A percentile compares a stretch with the other conserved stretches of the same genome.
phyloP scores from a whole-genome alignment of 2,113 vertebrate species.

The Diadophis punctatus region DNA sequence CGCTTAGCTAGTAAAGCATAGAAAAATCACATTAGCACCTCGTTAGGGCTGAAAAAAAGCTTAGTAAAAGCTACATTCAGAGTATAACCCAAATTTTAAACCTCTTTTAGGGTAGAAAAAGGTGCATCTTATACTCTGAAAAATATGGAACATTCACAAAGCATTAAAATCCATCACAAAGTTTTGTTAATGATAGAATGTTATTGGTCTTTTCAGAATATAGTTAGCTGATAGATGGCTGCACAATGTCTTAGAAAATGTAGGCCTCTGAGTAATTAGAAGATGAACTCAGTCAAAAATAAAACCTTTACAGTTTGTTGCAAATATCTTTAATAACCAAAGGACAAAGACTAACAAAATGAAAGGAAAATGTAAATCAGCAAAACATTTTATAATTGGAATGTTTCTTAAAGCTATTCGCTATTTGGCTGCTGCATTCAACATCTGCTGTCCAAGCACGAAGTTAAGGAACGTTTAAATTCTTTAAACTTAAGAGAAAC shows the following conservation, averaged over 20 bases:
- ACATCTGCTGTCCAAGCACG: slow-evolving; percentile 15
- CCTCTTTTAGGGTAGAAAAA: too few relatives aligned
- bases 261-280: background rate
- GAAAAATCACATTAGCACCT: too few relatives aligned
- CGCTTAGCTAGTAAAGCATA: too few relatives aligned
- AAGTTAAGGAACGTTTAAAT: background rate
- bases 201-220: background rate
- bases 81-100: too few relatives aligned
- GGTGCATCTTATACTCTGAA: too few relatives aligned
- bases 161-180: background rate
- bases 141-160: background rate
- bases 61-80: too few relatives aligned
- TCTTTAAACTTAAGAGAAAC: background rate
- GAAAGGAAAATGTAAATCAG: slow-evolving; percentile 5
- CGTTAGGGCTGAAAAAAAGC: too few relatives aligned
- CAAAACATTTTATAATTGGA: slow-evolving; percentile 20
- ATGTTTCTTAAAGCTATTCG: background rate
- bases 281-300: slow-evolving; percentile 14
- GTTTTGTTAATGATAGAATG: background rate
- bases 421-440: background rate
- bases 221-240: background rate
- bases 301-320: background rate
- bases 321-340: background rate
- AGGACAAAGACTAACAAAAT: background rate
- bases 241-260: background rate